Evolutionary conservation across 2,113 vertebrate genomes (phyloP).

Genomic region (Bucco capensis): DNA sequence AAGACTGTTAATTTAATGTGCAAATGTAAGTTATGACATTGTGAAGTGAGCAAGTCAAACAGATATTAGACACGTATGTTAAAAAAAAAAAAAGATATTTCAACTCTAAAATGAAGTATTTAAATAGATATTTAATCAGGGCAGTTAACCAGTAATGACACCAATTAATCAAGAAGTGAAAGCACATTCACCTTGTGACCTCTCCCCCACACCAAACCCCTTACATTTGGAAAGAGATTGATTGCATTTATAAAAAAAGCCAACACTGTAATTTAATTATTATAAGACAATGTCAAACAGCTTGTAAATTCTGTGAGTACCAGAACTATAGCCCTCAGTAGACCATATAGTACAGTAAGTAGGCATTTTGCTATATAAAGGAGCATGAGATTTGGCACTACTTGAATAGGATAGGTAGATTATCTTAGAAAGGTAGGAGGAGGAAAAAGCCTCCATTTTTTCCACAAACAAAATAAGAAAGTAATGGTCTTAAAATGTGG

Average conservation of each 20-base stretch:
- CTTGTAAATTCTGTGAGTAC: background rate
- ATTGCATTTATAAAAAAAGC: constrained; percentile 57
- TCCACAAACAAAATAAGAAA: background rate
- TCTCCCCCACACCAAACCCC: constrained; percentile 18
- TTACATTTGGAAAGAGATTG: constrained; percentile 60
- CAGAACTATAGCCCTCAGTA: background rate
- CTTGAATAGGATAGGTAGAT: background rate
- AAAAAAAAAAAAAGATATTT: constrained; percentile 36
- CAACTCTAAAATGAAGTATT: constrained; percentile 22
- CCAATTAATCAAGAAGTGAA: constrained; percentile 70
- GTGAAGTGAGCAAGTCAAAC: background rate
- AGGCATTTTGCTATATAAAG: background rate
- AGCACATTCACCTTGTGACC: constrained; percentile 60
- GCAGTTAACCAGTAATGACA: constrained; percentile 63
- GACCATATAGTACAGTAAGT: background rate
- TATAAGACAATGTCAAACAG: constrained; percentile 60
- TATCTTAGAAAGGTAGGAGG: background rate
- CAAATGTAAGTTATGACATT: background rate
- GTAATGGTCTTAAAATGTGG: background rate
- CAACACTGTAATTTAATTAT: constrained; percentile 40
- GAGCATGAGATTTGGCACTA: background rate
- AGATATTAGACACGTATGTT: background rate
- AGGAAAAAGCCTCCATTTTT: background rate
- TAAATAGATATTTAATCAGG: constrained; percentile 63
- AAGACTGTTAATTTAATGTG: background rate